These are phyloP conservation scores for Agrochola lota DNA, from an alignment of 2,888 invertebrate species.

Conservation along the genomic window DNA sequence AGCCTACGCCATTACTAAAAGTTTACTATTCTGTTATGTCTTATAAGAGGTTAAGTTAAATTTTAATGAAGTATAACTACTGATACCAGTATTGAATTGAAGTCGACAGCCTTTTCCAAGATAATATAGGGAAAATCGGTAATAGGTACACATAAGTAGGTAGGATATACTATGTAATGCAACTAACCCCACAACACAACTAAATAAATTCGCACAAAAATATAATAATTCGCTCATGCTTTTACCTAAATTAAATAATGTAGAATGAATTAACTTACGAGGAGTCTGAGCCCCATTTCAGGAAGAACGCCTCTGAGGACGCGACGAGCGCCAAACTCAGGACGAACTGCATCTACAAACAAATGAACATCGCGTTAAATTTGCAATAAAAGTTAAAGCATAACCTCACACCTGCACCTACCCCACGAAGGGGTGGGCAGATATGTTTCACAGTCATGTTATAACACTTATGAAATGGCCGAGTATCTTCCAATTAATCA, in stretches of 20 bases:
- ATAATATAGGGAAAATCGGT: not conserved
- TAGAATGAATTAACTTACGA: slow-evolving; percentile 80
- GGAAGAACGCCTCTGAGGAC: slow-evolving; percentile 88
- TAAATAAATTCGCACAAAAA: slow-evolving; percentile 15
- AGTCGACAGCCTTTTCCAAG: not conserved
- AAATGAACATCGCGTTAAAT: slow-evolving; percentile 67
- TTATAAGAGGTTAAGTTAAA: not conserved
- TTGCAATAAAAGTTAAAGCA: not conserved
- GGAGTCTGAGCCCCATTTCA: slow-evolving; percentile 89
- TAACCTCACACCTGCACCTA: not conserved
- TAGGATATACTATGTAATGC: not conserved
- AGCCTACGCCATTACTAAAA: not conserved
- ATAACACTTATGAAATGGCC: not conserved
- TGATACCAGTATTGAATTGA: not conserved
- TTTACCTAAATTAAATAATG: not conserved
- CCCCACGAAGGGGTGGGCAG: too few relatives aligned
- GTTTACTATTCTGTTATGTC: not conserved
- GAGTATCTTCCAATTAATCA: not conserved
- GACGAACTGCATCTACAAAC: slow-evolving; percentile 84
- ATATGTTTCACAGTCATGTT: too few relatives aligned
- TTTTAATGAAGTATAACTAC: not conserved
- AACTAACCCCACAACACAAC: not conserved
- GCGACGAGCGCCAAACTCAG: slow-evolving; percentile 82
- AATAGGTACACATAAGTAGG: not conserved
- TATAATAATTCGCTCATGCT: slow-evolving; percentile 31